Evolutionary conservation across 1,140 invertebrate genomes (phyloP), one percentile per base, ranked within the genome.

Genomic region (Drosophila miranda): DNA sequence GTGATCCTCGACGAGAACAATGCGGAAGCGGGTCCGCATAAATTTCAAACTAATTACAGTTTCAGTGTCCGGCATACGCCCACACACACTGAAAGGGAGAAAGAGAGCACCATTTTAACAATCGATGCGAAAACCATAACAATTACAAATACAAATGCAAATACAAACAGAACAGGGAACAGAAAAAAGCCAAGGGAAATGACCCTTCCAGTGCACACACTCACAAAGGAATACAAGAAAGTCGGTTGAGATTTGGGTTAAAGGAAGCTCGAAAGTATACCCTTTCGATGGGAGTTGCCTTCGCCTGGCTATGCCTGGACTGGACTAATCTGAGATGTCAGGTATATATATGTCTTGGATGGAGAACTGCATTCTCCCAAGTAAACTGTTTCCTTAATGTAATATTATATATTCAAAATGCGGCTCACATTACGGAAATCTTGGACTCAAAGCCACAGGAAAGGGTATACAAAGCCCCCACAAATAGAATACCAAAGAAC

Each of bases 1-100:
- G 77, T 86, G 81, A 86, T 86, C 57, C 57, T 76, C 60, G 64
- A 48, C 56, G 55, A 54, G 71, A 78, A 66, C 71, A 80, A 71
- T 74, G 55, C 77, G 77, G 77, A 81, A 75, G 64, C 44, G 50
- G 55, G 38, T 69, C 62, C 74, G 78, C 82, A 86, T 86, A 86
- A 86, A 86, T 86, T 82, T 78, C 61, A 44, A 78, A 82, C 81
- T 86, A 86, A 86, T 86, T 86, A 87, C 82, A 81, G 68, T 86
- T 87, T 86, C 74, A 87, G 69, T 87, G 78, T 82, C 78, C 81
- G 78, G 57, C 56, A 55, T 23, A 54, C 46, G 50, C 21, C 21
- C 55, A 49, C 49, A 38, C 41, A 69, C 52, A 43, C 55, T 51
- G 30, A 3, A 11, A 9, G 9, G 3, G 34, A 38, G 11, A 4